Conservation (phyloP, 1,140 invertebrate species). For the Solenopsis fugax region DNA sequence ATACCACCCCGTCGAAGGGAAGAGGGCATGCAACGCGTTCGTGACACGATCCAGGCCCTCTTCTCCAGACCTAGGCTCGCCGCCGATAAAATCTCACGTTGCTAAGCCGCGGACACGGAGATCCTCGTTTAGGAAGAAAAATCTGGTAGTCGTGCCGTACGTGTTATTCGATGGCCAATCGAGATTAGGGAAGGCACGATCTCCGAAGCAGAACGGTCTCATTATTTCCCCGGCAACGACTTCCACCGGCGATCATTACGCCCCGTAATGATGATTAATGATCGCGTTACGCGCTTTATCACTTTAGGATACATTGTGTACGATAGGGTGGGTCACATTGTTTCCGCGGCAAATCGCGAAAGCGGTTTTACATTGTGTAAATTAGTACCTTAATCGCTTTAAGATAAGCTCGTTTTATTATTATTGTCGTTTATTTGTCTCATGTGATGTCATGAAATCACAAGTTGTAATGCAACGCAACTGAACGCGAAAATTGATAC, state of each 20-base stretch:
- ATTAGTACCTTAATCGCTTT: constrained; percentile 33
- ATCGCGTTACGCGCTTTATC: constrained; percentile 45
- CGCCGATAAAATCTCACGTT: constrained; percentile 64
- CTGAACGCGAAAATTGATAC: too few species aligned
- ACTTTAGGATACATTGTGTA: constrained; percentile 29
- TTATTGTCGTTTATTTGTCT: neutral
- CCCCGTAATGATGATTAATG: constrained; percentile 73
- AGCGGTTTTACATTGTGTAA: constrained; percentile 6
- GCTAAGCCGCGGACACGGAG: constrained; percentile 1
- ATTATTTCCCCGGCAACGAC: constrained; percentile 71
- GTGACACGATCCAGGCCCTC: constrained; percentile 27
- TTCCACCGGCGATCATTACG: constrained; percentile 54
- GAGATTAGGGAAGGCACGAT: constrained; percentile 70
- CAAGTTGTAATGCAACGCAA: too few species aligned
- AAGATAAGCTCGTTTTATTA: neutral
- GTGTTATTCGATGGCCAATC: constrained; percentile 74
- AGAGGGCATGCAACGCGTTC: constrained; percentile 3
- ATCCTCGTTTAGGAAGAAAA: constrained; percentile 61
- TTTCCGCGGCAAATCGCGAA: constrained; percentile 31
- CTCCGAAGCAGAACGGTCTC: constrained; percentile 69
- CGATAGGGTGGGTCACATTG: neutral
- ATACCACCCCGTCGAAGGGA: constrained; percentile 51
- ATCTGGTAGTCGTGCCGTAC: constrained; percentile 62
- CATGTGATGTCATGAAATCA: too few species aligned
- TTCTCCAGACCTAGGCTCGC: neutral